Evolutionary conservation across 2,113 vertebrate genomes (phyloP).

Genomic region (Lophochroa leadbeateri): DNA sequence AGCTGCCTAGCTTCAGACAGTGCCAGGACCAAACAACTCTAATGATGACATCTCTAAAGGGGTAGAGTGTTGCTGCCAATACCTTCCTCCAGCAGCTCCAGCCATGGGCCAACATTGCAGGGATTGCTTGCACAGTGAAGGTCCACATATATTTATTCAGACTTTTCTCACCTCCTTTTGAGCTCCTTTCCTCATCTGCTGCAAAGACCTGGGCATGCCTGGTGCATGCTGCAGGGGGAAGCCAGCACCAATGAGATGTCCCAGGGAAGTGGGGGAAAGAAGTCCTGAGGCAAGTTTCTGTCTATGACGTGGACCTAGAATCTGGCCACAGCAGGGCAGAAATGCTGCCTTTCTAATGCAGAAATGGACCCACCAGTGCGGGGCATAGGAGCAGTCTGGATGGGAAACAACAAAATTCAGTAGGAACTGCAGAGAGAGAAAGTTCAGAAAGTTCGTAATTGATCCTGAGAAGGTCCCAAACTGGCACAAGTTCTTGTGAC

Average conservation of each 20-base stretch:
- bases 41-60: not conserved
- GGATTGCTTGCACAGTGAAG: not conserved
- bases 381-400: not conserved
- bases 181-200: not conserved
- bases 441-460: not conserved
- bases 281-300: not conserved
- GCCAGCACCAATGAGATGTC: not conserved
- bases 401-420: not conserved
- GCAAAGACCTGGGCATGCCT: not conserved
- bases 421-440: not conserved
- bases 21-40: not conserved
- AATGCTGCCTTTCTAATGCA: rapidly evolving
- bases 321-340: not conserved
- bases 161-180: not conserved
- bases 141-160: not conserved
- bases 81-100: not conserved
- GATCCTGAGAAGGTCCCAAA: not conserved
- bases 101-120: not conserved
- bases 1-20: not conserved
- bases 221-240: rapidly evolving
- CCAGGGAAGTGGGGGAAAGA: not conserved
- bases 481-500: not conserved
- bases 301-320: not conserved
- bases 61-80: not conserved
- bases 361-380: rapidly evolving